phyloP scores from a whole-genome alignment of 2,797 vertebrate genomes.

The Hephaestus fuliginosus region DNA sequence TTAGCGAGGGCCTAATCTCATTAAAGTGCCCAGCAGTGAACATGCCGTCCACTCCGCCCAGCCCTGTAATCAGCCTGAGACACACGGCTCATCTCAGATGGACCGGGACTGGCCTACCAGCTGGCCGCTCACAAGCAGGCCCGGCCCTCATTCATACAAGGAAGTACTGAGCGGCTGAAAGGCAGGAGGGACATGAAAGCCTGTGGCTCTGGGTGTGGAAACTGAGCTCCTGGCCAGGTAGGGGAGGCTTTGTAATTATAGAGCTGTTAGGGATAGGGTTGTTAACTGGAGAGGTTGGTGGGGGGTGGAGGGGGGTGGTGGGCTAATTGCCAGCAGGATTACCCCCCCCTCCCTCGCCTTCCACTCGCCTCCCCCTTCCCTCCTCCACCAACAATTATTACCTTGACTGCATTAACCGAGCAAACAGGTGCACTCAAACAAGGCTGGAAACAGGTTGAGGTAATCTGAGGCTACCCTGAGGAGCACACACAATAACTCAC shows the following conservation, averaged over 20 bases:
- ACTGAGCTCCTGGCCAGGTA: slow-evolving; percentile 78
- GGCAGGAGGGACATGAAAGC: slow-evolving; percentile 79
- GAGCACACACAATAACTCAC: slow-evolving; percentile 32
- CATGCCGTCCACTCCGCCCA: slow-evolving; percentile 77
- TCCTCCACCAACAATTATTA: slow-evolving; percentile 89
- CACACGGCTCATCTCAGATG: slow-evolving; percentile 82
- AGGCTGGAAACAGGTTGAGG: slow-evolving; percentile 88
- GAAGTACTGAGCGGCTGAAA: slow-evolving; percentile 63
- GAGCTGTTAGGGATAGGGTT: slow-evolving; percentile 94
- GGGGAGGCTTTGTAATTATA: slow-evolving; percentile 92
- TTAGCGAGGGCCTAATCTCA: slow-evolving; percentile 86
- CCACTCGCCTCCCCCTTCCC: slow-evolving; percentile 15
- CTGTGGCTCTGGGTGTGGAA: slow-evolving; percentile 73
- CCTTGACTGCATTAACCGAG: slow-evolving; percentile 94
- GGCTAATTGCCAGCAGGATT: slow-evolving; percentile 94
- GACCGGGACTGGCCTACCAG: slow-evolving; percentile 71
- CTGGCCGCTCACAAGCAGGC: slow-evolving; percentile 67
- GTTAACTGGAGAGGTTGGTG: slow-evolving; percentile 90
- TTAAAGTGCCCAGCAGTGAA: slow-evolving; percentile 86
- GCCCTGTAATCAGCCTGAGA: slow-evolving; percentile 85
- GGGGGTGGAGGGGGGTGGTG: slow-evolving; percentile 54
- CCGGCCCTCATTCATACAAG: slow-evolving; percentile 62
- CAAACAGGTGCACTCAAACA: slow-evolving; percentile 97
- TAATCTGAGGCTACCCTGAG: slow-evolving; percentile 89
- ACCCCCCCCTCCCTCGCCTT: slow-evolving; percentile 66